Evolutionary conservation across 1,140 invertebrate genomes (phyloP), one percentile per base, ranked within the genome.

Genomic region (Cydia pomonella): DNA sequence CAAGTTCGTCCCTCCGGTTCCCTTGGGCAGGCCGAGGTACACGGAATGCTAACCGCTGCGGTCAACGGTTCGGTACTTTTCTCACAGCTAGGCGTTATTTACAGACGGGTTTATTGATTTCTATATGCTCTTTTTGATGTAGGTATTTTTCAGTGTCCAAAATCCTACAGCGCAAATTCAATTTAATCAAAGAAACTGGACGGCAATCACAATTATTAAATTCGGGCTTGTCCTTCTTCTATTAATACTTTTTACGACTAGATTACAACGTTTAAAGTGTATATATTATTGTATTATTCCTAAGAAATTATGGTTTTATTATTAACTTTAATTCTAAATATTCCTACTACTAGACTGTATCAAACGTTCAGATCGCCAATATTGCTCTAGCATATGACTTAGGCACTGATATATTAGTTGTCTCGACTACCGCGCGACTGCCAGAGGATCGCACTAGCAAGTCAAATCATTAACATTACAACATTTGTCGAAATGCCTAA

Each of bases 51-150:
- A 69, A 69, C 64, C 64, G 64, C 64, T 33, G 64, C 29, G 64
- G 64, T 41, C 64, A 41, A 18, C 27, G 64, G 64, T 33, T 69
- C n/a, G 29, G 29, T 69, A 69, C 64, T 38, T 69, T 69, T 69
- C 64, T 69, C 64, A 38, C 64, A 69, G 16, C 29, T 41, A 33
- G 13, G 29, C 64, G 27, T 69, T 69, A 69, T 69, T 41, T 69
- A 33, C 64, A 69, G 64, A 69, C 64, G 64, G n/a, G 16, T 33
- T 69, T 69, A 69, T 69, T 69, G 64, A 69, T 69, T 69, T 69
- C 29, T 69, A 41, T 66, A 64, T 29, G 25, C 27, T 6, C 23
- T 53, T 53, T 44, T 44, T 16, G 41, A 44, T 44, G 12, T 44
- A 44, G 2, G 41, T 44, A 44, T 44, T 13, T 44, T 44, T 44